A percentile compares a stretch with the other conserved stretches of the same genome.
phyloP scores from a whole-genome alignment of 2,113 vertebrate species.

The Falco punctatus region DNA sequence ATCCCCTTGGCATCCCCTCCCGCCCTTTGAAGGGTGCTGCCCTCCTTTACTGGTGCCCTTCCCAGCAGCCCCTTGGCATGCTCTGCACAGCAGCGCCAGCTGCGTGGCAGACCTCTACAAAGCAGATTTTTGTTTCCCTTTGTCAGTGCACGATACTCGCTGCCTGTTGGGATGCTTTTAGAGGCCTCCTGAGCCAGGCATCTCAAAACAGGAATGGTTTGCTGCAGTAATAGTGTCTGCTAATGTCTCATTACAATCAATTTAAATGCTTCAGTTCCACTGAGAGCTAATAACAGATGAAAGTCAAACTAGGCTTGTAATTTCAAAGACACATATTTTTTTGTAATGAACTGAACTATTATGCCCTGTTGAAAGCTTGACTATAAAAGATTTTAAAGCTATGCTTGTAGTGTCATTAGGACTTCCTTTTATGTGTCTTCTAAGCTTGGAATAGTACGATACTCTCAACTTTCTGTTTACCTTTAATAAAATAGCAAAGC shows the following conservation, averaged over 20 bases:
- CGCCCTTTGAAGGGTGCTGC: background rate
- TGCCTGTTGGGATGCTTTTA: slow-evolving; percentile 33
- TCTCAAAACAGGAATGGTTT: slow-evolving; percentile 28
- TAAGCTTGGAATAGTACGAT: background rate
- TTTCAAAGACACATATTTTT: slow-evolving; percentile 42
- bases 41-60: background rate
- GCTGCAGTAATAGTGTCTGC: slow-evolving; percentile 32
- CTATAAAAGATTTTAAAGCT: slow-evolving; percentile 1
- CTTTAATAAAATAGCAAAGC: background rate
- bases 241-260: slow-evolving; percentile 59
- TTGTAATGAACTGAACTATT: slow-evolving; percentile 21
- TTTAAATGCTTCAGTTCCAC: slow-evolving; percentile 56
- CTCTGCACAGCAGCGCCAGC: background rate
- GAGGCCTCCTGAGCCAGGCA: slow-evolving; percentile 16
- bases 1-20: background rate
- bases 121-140: background rate
- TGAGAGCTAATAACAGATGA: slow-evolving; percentile 56
- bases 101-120: background rate
- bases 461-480: background rate
- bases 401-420: background rate
- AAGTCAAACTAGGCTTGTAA: slow-evolving; percentile 28
- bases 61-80: background rate
- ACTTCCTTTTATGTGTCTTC: background rate
- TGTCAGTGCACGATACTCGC: background rate
- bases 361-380: background rate